These are phyloP conservation scores for Tigriopus japonicus DNA, from an alignment of 1,140 invertebrate genomes.

Conservation along the genomic window DNA sequence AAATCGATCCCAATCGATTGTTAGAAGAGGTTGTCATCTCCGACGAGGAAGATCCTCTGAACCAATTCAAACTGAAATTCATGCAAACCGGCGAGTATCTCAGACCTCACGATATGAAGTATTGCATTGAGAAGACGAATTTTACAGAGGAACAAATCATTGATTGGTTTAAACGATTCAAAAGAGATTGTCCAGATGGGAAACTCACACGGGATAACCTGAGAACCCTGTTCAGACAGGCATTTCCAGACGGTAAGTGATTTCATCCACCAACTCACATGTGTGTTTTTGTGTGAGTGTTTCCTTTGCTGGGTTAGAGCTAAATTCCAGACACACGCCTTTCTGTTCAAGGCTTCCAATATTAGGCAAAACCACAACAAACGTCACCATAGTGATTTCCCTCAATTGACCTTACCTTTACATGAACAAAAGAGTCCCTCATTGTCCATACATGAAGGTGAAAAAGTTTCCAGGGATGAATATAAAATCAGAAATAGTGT, in stretches of 20 bases:
- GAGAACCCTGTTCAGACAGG: background rate
- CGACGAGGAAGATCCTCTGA: background rate
- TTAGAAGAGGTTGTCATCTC: background rate
- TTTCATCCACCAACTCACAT: background rate
- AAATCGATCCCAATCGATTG: background rate
- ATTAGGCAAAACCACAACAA: too few relatives aligned
- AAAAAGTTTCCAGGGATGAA: too few relatives aligned
- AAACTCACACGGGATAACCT: constrained; percentile 1
- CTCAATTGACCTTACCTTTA: too few relatives aligned
- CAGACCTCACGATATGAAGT: background rate
- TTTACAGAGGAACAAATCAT: constrained; percentile 3
- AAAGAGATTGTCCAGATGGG: constrained; percentile 7
- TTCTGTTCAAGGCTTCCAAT: too few relatives aligned
- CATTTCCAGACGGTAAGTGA: background rate
- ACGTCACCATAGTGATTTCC: too few relatives aligned
- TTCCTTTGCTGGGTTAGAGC: background rate
- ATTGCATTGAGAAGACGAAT: constrained; percentile 9
- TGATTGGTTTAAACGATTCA: constrained; percentile 10
- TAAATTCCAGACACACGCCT: too few relatives aligned
- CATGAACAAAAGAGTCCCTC: too few relatives aligned
- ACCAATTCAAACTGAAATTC: constrained; percentile 4
- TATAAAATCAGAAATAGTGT: too few relatives aligned
- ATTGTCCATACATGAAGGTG: too few relatives aligned
- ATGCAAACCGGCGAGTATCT: background rate
- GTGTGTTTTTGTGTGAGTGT: background rate